Base-by-base conservation (phyloP, 2,797 vertebrate genomes). In the Holocentrus rufus region DNA sequence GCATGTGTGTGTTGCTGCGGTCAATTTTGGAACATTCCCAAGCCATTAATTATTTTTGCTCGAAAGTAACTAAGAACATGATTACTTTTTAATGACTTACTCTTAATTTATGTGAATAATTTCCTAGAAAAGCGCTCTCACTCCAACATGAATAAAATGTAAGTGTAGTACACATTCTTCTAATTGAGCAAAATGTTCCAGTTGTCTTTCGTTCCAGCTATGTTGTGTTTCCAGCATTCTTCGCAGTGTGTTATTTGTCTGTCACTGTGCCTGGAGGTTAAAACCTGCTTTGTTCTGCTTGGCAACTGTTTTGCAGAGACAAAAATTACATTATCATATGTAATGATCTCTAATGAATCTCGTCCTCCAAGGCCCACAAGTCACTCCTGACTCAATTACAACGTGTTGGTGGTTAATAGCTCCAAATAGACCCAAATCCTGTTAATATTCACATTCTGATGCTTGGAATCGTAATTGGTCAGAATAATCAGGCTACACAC, bases 261-360 rank as follows among this genome's bases (percentile, higher is more conserved):
- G 18, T 57, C 3, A 10, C 30, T 34, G n/a, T 20, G 31, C 31
- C 31, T 20, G 31, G 56, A 34, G 22, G 22, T 25, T 46, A 67
- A 18, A 39, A 6, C 11, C 7, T 18, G 17, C 23, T 46, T 27
- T 44, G 31, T 20, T 67, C 52, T 42, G 23, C 36, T 25, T 36
- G 4, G 34, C 10, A 11, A 56, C 39, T 27, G 52, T 31, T 52
- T 57, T 7, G 34, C 27, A 64, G 62, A 69, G 56, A 15, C 30
- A 18, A 15, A 53, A 52, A 52, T 57, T 59, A 52, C 62, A 65
- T 64, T 36, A 64, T 44, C 59, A 76, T 64, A 58, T 69, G 42
- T 76, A 56, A 64, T 57, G 60, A 64, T 52, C 10, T 30, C 36
- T 76, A 69, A 58, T 69, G 53, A 65, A 52, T 64, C 53, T 20